Evolutionary conservation across 2,888 invertebrate species (phyloP).

Genomic region (Hydrotaea diabolus): DNA sequence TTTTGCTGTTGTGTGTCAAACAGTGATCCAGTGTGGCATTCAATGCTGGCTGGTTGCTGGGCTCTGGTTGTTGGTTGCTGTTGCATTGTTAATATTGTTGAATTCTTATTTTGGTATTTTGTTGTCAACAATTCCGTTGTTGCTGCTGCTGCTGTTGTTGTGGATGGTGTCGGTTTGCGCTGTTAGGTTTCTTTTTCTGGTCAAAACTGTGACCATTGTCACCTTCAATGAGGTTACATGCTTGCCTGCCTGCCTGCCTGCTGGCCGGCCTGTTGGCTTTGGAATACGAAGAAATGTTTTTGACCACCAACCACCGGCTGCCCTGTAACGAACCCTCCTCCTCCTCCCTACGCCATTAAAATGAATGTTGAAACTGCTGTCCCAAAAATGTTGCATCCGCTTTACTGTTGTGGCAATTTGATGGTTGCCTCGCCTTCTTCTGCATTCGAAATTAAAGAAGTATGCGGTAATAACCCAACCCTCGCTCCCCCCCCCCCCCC

Average conservation of each 20-base stretch:
- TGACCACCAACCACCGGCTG: too few relatives aligned
- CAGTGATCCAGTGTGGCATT: not conserved
- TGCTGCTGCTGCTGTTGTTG: not conserved
- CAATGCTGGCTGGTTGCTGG: not conserved
- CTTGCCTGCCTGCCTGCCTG: not conserved
- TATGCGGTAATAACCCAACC: too few relatives aligned
- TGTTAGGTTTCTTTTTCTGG: conserved; percentile 8
- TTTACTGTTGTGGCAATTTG: too few relatives aligned
- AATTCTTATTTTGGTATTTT: not conserved
- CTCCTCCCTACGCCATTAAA: too few relatives aligned
- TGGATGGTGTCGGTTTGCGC: not conserved
- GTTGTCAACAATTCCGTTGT: conserved; percentile 5
- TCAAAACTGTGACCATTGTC: conserved; percentile 26
- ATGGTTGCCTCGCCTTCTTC: too few relatives aligned
- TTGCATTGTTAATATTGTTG: conserved; percentile 17
- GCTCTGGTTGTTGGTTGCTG: not conserved
- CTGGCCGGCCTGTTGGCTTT: not conserved
- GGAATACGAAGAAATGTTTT: too few relatives aligned
- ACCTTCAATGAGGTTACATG: conserved; percentile 32
- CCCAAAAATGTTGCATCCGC: too few relatives aligned
- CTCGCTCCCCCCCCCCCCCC: too few relatives aligned
- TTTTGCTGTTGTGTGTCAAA: conserved; percentile 7
- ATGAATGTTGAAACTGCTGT: too few relatives aligned
- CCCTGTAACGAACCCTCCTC: too few relatives aligned
- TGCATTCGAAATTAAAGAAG: too few relatives aligned